Evolutionary conservation across 2,113 vertebrate species (phyloP), one percentile per base, ranked within the genome.

Genomic region (Butorides virescens): DNA sequence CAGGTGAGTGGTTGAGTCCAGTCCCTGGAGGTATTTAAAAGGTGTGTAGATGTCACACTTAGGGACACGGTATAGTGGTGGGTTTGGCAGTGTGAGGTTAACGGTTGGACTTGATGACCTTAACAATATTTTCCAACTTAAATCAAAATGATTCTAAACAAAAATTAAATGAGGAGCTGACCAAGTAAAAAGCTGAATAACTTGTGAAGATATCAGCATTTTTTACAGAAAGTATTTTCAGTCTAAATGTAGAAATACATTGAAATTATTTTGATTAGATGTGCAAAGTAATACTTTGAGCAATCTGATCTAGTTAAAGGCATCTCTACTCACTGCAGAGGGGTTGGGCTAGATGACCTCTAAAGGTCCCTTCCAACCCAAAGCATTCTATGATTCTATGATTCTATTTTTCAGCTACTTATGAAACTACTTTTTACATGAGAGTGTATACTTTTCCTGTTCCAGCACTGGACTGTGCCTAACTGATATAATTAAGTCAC

Each of bases 31-130:
- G 2, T 58, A 20, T 36, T 37, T 62, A 34, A 68, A 67, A 67
- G 47, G 25, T 2, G 1, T 16, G 6, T 13, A 30, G 10, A 37
- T 16, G 10, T 25, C 11, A 3, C 7, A 6, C 11, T 68, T n/a
- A 52, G 4, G 11, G 34, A 63, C 30, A 21, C 15, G 9, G 21
- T 71, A 72, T 63, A 46, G 5, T 29, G 36, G 8, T 36, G 15
- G 5, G 44, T 5, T 30, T 63, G 36, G 10, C 17, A 30, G 30
- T 39, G 8, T 36, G 56, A 56, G 7, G 8, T 55, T 61, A 25
- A 62, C 3, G 9, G 26, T 15, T 37, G 14, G 44, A 50, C 34
- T 66, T 3, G 1, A 29, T 19, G 32, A 21, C 44, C 10, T 75
- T 39, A 36, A 13, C 25, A 3, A 2, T 49, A 5, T 71, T 55